These are phyloP conservation scores for Podarcis cretensis DNA, from an alignment of 2,113 vertebrate genomes.

Conservation along the genomic window DNA sequence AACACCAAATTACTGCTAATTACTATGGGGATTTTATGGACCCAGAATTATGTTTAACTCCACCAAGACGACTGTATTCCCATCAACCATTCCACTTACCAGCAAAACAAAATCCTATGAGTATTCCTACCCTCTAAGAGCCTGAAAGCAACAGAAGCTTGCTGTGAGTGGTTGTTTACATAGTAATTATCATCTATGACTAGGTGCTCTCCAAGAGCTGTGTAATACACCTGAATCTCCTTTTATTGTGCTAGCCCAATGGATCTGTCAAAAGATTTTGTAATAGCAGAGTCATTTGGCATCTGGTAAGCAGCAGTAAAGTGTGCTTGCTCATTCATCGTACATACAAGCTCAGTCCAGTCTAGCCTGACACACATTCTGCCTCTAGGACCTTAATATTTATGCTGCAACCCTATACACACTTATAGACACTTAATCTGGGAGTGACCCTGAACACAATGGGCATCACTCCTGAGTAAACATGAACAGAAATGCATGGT, in stretches of 20 bases:
- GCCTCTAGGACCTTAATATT: neutral
- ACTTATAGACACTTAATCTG: neutral
- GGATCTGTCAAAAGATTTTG: neutral
- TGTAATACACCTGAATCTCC: neutral
- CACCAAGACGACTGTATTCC: neutral
- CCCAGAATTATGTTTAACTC: slow-evolving; percentile 7
- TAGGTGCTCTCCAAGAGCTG: neutral
- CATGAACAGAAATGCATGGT: neutral
- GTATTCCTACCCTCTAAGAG: neutral
- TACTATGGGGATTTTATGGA: neutral
- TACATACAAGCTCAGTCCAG: neutral
- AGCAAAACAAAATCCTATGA: neutral
- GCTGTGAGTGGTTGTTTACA: neutral
- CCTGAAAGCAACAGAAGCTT: neutral
- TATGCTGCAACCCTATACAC: too few species aligned
- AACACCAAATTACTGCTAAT: slow-evolving; percentile 6
- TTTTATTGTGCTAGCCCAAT: neutral
- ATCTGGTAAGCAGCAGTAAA: too few species aligned
- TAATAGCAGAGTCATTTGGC: neutral
- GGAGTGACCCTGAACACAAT: neutral
- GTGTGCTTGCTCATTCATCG: neutral
- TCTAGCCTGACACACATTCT: neutral
- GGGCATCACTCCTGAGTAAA: neutral
- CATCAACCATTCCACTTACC: neutral
- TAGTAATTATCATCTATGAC: neutral